A percentile compares a stretch with the other conserved stretches of the same genome.
Conservation (phyloP, 2,888 invertebrate species). For the Uropetala carovei region DNA sequence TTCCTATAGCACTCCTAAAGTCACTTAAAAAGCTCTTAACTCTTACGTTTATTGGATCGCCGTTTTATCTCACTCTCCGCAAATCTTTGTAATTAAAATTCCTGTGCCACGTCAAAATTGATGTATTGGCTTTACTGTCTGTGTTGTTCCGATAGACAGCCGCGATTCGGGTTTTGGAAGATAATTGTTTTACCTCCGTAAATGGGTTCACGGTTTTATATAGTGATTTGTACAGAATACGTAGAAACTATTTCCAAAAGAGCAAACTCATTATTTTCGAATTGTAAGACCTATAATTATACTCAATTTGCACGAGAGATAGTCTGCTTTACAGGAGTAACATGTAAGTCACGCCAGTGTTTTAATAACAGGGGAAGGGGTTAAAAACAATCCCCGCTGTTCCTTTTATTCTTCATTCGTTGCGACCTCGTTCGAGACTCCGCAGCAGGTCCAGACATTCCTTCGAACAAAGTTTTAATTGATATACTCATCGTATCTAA, state of each 20-base stretch:
- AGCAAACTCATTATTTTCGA: background rate
- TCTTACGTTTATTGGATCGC: no score
- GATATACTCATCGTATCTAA: background rate
- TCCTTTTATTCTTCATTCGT: background rate
- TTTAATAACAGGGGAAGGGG: no score
- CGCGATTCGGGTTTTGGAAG: background rate
- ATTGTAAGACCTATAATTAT: background rate
- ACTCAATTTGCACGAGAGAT: background rate
- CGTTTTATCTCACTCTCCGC: no score
- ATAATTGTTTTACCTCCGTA: slow-evolving; percentile 21
- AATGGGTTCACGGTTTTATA: background rate
- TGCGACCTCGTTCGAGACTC: background rate
- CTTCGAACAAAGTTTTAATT: background rate
- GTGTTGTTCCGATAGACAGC: background rate
- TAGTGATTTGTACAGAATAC: background rate
- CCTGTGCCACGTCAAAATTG: background rate
- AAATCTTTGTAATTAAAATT: background rate
- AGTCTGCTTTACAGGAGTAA: background rate
- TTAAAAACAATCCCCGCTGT: no score
- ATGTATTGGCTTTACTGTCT: background rate
- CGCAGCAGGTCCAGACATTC: background rate
- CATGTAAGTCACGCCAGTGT: background rate
- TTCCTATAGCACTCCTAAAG: no score
- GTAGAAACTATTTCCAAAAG: background rate
- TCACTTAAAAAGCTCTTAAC: no score